Percentiles rank a stretch among this genome's conserved stretches.
Evolutionary conservation across 1,140 invertebrate species (phyloP).

Genomic region (Heliconius hewitsoni): DNA sequence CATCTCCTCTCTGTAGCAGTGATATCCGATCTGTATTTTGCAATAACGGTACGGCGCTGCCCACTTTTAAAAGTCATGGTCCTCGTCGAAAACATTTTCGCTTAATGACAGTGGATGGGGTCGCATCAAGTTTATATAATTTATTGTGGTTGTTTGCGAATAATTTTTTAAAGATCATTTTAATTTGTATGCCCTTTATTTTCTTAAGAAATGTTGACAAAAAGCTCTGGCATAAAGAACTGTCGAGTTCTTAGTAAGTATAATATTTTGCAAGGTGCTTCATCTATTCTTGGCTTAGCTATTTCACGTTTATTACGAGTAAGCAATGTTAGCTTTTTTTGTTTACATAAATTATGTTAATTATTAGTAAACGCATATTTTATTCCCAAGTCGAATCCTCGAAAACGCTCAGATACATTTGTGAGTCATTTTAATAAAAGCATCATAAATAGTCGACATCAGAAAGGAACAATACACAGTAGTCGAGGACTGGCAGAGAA

Average conservation of each 20-base stretch:
- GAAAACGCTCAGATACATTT: slow-evolving; percentile 51
- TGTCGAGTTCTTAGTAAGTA: not conserved
- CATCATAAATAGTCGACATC: slow-evolving; percentile 66
- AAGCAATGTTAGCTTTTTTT: not conserved
- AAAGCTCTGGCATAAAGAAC: not conserved
- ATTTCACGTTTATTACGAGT: not conserved
- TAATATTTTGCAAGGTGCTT: slow-evolving; percentile 21
- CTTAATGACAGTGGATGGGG: slow-evolving; percentile 56
- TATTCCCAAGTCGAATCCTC: slow-evolving; percentile 52
- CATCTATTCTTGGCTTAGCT: slow-evolving; percentile 14
- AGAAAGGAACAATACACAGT: slow-evolving; percentile 59
- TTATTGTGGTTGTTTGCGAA: slow-evolving; percentile 46
- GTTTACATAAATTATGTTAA: slow-evolving; percentile 10
- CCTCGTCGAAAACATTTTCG: slow-evolving; percentile 49
- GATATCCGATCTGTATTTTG: slow-evolving; percentile 62
- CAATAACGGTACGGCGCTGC: slow-evolving; percentile 60
- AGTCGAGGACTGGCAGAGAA: slow-evolving; percentile 54
- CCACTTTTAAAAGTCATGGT: slow-evolving; percentile 57
- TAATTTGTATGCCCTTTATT: slow-evolving; percentile 23
- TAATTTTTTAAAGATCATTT: slow-evolving; percentile 38
- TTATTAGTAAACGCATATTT: slow-evolving; percentile 4
- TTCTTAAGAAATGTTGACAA: slow-evolving; percentile 9
- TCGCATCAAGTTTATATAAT: slow-evolving; percentile 47
- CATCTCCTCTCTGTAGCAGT: slow-evolving; percentile 59
- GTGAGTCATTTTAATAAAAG: slow-evolving; percentile 66